Percentiles rank a stretch among this genome's conserved stretches.
These are phyloP conservation scores for Trissolcus brochymenae DNA, from an alignment of 2,888 invertebrate species.

Conservation along the genomic window DNA sequence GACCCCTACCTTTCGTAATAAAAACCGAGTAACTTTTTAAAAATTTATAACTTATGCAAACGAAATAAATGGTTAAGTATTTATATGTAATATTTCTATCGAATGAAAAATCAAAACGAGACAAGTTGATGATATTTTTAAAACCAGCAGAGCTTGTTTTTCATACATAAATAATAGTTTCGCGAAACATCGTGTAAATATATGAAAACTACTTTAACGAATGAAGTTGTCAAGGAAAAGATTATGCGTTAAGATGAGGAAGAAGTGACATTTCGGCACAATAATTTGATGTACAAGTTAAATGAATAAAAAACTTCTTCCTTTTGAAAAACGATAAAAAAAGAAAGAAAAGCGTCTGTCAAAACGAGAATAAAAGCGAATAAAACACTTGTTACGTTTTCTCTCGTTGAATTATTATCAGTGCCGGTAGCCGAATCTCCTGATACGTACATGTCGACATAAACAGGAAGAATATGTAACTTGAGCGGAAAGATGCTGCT, in stretches of 20 bases:
- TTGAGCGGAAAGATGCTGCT: constrained; percentile 36
- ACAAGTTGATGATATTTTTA: too few species aligned
- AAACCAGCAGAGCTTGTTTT: not conserved
- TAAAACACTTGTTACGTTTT: constrained; percentile 45
- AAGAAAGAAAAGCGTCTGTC: constrained; percentile 7
- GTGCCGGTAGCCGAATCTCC: constrained; percentile 12
- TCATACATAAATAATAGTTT: not conserved
- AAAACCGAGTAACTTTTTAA: too few species aligned
- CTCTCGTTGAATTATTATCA: constrained; percentile 31
- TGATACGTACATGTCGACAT: constrained; percentile 24
- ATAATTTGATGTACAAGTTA: constrained; percentile 16
- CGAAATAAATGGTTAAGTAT: too few species aligned
- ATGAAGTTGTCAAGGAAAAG: not conserved
- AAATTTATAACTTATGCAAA: too few species aligned
- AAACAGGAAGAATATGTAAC: constrained; percentile 32
- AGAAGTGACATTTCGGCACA: constrained; percentile 2
- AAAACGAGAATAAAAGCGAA: constrained; percentile 17
- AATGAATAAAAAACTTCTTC: not conserved
- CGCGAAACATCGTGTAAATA: not conserved
- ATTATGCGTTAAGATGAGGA: not conserved
- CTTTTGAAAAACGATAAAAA: not conserved
- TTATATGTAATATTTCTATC: too few species aligned
- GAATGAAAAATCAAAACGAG: too few species aligned
- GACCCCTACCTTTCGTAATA: too few species aligned
- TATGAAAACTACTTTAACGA: not conserved